Evolutionary conservation across 2,888 invertebrate genomes (phyloP).

Genomic region (Drosophila histrio): DNA sequence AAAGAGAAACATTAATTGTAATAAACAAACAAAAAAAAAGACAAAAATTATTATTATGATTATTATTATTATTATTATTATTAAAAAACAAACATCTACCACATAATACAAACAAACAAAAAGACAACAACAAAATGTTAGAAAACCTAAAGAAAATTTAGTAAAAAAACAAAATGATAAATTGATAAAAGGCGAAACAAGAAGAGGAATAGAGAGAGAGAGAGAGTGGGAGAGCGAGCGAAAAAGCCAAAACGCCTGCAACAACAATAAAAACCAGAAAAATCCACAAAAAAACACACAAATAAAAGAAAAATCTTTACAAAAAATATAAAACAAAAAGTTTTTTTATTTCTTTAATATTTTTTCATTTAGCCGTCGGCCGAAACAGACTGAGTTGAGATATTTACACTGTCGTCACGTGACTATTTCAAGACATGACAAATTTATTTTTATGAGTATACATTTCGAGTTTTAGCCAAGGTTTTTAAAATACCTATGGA

Average conservation of each 20-base stretch:
- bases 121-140: slow-evolving; percentile 60
- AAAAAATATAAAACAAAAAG: slow-evolving; percentile 56
- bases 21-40: slow-evolving; percentile 55
- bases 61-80: slow-evolving; percentile 69
- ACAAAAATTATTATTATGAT: slow-evolving; percentile 41
- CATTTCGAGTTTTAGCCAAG: slow-evolving; percentile 13
- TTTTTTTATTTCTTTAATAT: slow-evolving; percentile 26
- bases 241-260: slow-evolving; percentile 59
- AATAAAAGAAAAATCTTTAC: slow-evolving; percentile 80
- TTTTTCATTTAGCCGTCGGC: slow-evolving; percentile 35
- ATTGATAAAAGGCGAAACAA: slow-evolving; percentile 53
- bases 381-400: neutral
- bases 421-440: slow-evolving; percentile 4
- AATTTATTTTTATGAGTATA: slow-evolving; percentile 1
- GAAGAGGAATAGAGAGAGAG: slow-evolving; percentile 21
- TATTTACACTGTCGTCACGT: slow-evolving; percentile 1
- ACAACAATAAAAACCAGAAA: slow-evolving; percentile 41
- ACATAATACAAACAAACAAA: slow-evolving; percentile 55
- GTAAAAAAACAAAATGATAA: slow-evolving; percentile 56
- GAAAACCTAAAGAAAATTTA: slow-evolving; percentile 74
- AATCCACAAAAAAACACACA: slow-evolving; percentile 67
- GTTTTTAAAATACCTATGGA: slow-evolving; percentile 3
- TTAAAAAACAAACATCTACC: slow-evolving; percentile 63
- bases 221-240: slow-evolving; percentile 25
- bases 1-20: slow-evolving; percentile 63